Conservation (phyloP, 1,140 invertebrate species). For the Pseudomyrmex dendroicus region DNA sequence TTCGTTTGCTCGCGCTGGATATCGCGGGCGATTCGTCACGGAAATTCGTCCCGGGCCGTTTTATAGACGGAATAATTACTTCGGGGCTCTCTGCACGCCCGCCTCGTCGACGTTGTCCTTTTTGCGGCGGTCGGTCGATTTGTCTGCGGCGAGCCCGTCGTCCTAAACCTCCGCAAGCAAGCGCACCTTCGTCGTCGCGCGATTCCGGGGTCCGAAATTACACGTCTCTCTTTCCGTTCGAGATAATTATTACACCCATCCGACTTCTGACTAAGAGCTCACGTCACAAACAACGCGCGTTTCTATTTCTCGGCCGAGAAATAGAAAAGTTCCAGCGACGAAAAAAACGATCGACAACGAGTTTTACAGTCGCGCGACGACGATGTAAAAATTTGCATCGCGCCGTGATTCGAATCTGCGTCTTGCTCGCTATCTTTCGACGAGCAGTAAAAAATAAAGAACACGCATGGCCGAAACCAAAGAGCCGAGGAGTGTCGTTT, state of each 20-base stretch:
- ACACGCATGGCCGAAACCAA: slow-evolving; percentile 2
- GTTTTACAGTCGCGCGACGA: not conserved
- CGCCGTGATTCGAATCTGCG: slow-evolving; percentile 33
- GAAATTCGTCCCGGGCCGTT: slow-evolving; percentile 55
- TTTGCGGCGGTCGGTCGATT: slow-evolving; percentile 35
- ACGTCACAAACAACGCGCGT: not conserved
- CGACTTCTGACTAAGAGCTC: not conserved
- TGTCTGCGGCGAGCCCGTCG: not conserved
- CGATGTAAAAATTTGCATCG: slow-evolving; percentile 35
- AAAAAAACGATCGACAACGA: not conserved
- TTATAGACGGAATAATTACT: slow-evolving; percentile 61
- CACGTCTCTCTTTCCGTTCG: not conserved
- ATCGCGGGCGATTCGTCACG: slow-evolving; percentile 58
- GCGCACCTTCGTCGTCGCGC: not conserved
- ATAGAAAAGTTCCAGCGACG: not conserved
- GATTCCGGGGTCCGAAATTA: not conserved
- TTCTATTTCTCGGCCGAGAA: too few relatives aligned
- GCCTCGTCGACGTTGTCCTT: slow-evolving; percentile 7
- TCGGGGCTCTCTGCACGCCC: not conserved
- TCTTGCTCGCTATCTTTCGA: not conserved
- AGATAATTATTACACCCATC: not conserved
- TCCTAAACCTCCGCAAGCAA: not conserved
- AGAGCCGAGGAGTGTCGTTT: not conserved
- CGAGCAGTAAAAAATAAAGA: not conserved
- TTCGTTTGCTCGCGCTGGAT: slow-evolving; percentile 56